Evolutionary conservation across 1,140 invertebrate species (phyloP).

Genomic region (Anastatus disparis): DNA sequence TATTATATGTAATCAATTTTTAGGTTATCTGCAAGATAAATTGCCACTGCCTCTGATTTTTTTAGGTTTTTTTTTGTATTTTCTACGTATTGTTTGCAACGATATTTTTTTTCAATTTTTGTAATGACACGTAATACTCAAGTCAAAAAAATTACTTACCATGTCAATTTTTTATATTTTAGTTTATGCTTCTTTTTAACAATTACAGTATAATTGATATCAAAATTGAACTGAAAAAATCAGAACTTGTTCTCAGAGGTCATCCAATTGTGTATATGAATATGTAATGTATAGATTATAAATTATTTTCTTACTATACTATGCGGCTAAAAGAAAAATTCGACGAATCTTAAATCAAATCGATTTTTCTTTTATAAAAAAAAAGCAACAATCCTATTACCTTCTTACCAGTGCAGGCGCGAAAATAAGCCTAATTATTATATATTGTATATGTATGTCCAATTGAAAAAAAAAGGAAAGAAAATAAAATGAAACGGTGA

Average conservation of each 20-base stretch:
- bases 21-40: slow-evolving; percentile 17
- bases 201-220: too few species aligned
- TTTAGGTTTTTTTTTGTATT: not conserved
- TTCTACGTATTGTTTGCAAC: slow-evolving; percentile 3
- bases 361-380: slow-evolving; percentile 31
- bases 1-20: slow-evolving; percentile 28
- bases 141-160: not conserved
- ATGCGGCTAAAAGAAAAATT: not conserved
- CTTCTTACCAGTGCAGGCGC: slow-evolving; percentile 41
- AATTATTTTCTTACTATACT: slow-evolving; percentile 38
- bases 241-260: not conserved
- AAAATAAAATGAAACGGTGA: too few species aligned
- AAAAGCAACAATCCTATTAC: slow-evolving; percentile 21
- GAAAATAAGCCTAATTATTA: slow-evolving; percentile 13
- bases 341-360: slow-evolving; percentile 21
- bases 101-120: not conserved
- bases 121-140: not conserved
- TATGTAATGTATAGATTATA: slow-evolving; percentile 34
- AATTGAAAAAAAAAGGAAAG: slow-evolving; percentile 36
- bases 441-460: slow-evolving; percentile 15
- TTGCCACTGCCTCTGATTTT: slow-evolving; percentile 19
- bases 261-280: slow-evolving; percentile 16
- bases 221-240: too few species aligned
- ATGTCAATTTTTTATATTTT: not conserved
- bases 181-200: too few species aligned